Base-by-base conservation (phyloP, 1,140 invertebrate species). In the Penaeus indicus region DNA sequence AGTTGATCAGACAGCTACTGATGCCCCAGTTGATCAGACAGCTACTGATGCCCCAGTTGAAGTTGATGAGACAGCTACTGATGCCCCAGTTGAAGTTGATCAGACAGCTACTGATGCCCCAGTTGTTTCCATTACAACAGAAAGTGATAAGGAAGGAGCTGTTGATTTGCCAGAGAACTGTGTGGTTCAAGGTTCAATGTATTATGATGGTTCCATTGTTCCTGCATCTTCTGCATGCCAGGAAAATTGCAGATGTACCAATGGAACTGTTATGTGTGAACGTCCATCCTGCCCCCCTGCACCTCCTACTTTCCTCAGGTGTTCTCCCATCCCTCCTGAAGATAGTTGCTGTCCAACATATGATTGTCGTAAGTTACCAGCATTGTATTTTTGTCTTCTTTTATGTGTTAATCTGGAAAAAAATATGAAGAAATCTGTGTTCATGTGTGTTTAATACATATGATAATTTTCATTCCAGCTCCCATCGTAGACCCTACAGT, bases 291-390 rank as follows among this genome's bases (percentile, higher is more conserved):
- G 90, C 67, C 85, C 86, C 19, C 77, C 82, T 19, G 86, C 89
- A 60, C 90, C 89, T 62, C 79, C 83, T 32, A 75, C 78, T 67
- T 82, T 83, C 64, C 80, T 91, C 27, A 78, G 79, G 75, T 91
- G 90, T 86, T 75, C 72, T 61, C 67, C 91, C 16, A 81, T 90
- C 38, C 42, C 82, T 47, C 38, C 84, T 18, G 62, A 90, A 67
- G 85, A 86, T 62, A 85, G 90, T 54, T 91, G 91, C 72, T 91
- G 91, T 38, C 91, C 91, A 22, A 75, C 78, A 0, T 90, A 82
- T 60, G 63, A 91, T 25, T 91, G 91, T 67, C 62, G 84, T 88
- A 75, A 89, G 87, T 78, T 61, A 62, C 54, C 54, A 54, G 54
- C 1, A 0, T 54, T 25, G 62, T 81, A 62, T 38, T 63, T 78